These are phyloP conservation scores for Phalloptychus januarius DNA, from an alignment of 2,797 vertebrate genomes.

Conservation along the genomic window DNA sequence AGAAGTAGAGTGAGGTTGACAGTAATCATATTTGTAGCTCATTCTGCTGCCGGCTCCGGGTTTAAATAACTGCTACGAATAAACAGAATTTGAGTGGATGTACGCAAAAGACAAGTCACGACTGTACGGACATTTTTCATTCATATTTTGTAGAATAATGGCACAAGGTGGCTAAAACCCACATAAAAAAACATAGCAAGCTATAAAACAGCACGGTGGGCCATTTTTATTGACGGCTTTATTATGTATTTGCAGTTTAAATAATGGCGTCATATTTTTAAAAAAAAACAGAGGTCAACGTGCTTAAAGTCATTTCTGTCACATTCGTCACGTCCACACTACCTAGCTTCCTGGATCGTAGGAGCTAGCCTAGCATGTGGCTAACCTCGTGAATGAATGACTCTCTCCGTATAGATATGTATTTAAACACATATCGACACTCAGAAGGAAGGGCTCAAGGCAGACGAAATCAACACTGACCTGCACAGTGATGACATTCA, in stretches of 20 bases:
- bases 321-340: conserved; percentile 61
- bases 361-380: conserved; percentile 46
- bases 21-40: neutral
- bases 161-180: neutral
- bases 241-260: fast-evolving
- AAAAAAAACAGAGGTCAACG: neutral
- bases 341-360: conserved; percentile 44
- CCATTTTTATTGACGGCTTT: neutral
- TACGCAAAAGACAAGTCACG: no score
- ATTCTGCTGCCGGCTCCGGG: neutral
- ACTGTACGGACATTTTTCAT: neutral
- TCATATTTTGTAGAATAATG: neutral
- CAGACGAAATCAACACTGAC: conserved; percentile 17
- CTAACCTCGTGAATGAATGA: conserved; percentile 42
- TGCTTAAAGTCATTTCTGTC: neutral
- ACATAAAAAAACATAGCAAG: neutral
- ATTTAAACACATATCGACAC: neutral
- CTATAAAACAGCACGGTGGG: neutral
- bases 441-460: fast-evolving
- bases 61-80: neutral
- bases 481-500: conserved; percentile 43
- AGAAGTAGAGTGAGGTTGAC: neutral
- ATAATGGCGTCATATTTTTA: neutral
- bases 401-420: neutral
- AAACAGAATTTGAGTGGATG: neutral